phyloP scores from a whole-genome alignment of 2,113 vertebrate species.

The Mustelus asterias region DNA sequence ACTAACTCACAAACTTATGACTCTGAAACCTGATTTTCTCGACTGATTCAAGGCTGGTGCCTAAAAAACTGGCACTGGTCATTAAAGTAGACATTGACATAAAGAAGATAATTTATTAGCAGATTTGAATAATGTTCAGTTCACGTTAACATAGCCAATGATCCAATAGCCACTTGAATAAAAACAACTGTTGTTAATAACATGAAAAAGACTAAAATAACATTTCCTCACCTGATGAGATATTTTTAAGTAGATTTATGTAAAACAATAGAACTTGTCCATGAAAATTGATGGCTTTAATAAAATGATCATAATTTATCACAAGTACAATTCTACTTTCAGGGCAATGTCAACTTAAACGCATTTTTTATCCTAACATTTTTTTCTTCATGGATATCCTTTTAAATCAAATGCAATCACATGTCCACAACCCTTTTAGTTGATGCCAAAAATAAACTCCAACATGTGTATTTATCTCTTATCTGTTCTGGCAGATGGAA shows the following conservation, averaged over 20 bases:
- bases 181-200: neutral
- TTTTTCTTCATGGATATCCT: neutral
- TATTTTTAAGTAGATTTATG: neutral
- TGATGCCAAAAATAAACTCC: conserved; percentile 2
- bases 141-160: neutral
- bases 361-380: neutral
- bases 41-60: neutral
- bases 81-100: neutral
- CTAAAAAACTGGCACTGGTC: neutral
- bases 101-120: neutral
- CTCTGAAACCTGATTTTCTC: neutral
- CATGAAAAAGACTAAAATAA: neutral
- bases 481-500: neutral
- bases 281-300: neutral
- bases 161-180: neutral
- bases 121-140: neutral
- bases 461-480: neutral
- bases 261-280: neutral
- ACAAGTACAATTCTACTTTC: neutral
- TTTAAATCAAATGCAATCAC: neutral
- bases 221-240: neutral
- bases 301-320: neutral
- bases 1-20: neutral
- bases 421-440: neutral
- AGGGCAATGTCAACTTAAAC: neutral